phyloP scores from a whole-genome alignment of 2,113 vertebrate species.

The Cyanocitta stelleri region DNA sequence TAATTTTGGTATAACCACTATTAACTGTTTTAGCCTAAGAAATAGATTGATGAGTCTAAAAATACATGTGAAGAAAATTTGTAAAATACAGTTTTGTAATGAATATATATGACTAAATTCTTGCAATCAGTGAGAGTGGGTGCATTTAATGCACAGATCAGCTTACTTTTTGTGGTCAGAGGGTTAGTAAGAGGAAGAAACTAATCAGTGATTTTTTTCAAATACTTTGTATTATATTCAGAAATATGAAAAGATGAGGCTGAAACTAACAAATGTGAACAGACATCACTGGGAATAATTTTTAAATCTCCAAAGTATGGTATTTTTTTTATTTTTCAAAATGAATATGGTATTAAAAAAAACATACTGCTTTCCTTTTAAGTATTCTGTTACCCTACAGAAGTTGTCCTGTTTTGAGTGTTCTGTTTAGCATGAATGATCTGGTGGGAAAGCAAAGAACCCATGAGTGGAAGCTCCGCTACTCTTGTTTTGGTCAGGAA shows the following conservation, averaged over 20 bases:
- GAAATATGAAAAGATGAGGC: neutral
- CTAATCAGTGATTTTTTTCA: neutral
- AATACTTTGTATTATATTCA: neutral
- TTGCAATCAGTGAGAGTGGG: neutral
- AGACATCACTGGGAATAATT: neutral
- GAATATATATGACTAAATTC: neutral
- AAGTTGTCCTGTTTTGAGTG: neutral
- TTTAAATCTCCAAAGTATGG: neutral
- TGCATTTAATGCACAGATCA: neutral
- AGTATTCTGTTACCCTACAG: neutral
- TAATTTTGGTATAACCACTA: neutral
- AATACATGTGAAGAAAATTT: neutral
- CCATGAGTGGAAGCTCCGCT: neutral
- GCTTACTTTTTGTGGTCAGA: neutral
- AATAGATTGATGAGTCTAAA: neutral
- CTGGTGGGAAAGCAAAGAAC: neutral
- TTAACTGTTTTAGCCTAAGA: neutral
- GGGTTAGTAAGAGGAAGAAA: neutral
- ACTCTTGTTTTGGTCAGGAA: neutral
- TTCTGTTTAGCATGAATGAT: neutral
- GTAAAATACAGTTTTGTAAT: neutral
- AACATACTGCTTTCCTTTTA: neutral
- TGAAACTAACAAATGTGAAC: neutral
- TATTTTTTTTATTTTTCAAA: neutral
- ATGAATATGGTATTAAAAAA: neutral